Evolutionary conservation across 2,797 vertebrate species (phyloP).

Genomic region (Gobio occitaniae): DNA sequence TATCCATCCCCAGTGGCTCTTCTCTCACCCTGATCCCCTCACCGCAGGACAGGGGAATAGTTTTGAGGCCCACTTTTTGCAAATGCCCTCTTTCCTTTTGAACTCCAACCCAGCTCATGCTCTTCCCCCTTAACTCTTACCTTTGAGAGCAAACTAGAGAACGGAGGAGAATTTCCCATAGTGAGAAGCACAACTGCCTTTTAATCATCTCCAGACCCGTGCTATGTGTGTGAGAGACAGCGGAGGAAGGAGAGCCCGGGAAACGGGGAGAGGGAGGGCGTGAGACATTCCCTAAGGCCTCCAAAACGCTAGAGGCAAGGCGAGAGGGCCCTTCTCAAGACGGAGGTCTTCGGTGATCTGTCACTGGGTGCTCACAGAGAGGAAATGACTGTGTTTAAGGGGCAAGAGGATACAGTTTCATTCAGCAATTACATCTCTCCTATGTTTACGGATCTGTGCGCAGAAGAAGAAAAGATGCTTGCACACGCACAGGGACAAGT

Average conservation of each 20-base stretch:
- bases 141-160: slow-evolving; percentile 78
- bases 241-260: slow-evolving; percentile 57
- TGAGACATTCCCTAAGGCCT: slow-evolving; percentile 68
- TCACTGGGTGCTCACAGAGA: slow-evolving; percentile 75
- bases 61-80: slow-evolving; percentile 49
- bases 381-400: slow-evolving; percentile 82
- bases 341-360: slow-evolving; percentile 77
- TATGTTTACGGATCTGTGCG: slow-evolving; percentile 78
- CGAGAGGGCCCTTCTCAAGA: slow-evolving; percentile 70
- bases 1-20: slow-evolving; percentile 16
- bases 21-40: slow-evolving; percentile 11
- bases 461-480: slow-evolving; percentile 68
- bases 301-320: slow-evolving; percentile 74
- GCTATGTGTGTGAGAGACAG: slow-evolving; percentile 42
- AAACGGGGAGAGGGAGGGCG: slow-evolving; percentile 17
- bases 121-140: slow-evolving; percentile 74
- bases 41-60: slow-evolving; percentile 60
- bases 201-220: slow-evolving; percentile 90
- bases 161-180: slow-evolving; percentile 78
- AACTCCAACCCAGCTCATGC: slow-evolving; percentile 59
- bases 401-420: slow-evolving; percentile 78
- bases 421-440: slow-evolving; percentile 77
- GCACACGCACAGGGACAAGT: slow-evolving; percentile 51
- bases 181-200: slow-evolving; percentile 77
- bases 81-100: slow-evolving; percentile 55